phyloP scores from a whole-genome alignment of 2,888 invertebrate species.

The Ornithoptera priamus region DNA sequence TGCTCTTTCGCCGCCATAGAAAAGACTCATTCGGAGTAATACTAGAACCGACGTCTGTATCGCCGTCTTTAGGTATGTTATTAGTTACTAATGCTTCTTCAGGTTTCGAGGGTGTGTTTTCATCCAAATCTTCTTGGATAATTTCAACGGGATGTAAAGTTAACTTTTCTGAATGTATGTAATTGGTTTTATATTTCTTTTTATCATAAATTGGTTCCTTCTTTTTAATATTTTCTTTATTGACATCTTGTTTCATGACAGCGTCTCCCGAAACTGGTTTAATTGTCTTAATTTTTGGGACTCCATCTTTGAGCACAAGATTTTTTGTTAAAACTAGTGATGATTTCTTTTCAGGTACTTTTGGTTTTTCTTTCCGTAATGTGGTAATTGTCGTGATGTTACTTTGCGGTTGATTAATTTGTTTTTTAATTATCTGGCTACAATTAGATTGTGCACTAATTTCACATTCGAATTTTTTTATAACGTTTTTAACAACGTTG shows the following conservation, averaged over 20 bases:
- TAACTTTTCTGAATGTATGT: slow-evolving; percentile 70
- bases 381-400: slow-evolving; percentile 50
- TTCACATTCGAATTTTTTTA: slow-evolving; percentile 75
- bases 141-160: slow-evolving; percentile 70
- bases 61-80: slow-evolving; percentile 31
- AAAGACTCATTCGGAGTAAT: slow-evolving; percentile 84
- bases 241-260: slow-evolving; percentile 41
- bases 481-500: slow-evolving; percentile 67
- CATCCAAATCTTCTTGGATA: slow-evolving; percentile 68
- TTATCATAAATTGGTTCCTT: slow-evolving; percentile 68
- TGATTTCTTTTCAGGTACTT: slow-evolving; percentile 82
- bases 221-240: slow-evolving; percentile 46
- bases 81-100: slow-evolving; percentile 31
- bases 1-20: slow-evolving; percentile 80
- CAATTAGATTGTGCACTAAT: slow-evolving; percentile 62
- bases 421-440: slow-evolving; percentile 60
- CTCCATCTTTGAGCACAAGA: slow-evolving; percentile 74
- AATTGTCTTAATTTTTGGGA: slow-evolving; percentile 74
- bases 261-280: slow-evolving; percentile 51
- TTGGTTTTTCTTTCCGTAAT: slow-evolving; percentile 74
- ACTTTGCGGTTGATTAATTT: slow-evolving; percentile 56
- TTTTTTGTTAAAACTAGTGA: slow-evolving; percentile 76
- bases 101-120: slow-evolving; percentile 38
- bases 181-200: slow-evolving; percentile 72
- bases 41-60: slow-evolving; percentile 54